Conservation (phyloP, 2,888 invertebrate species). For the Ophion costatus region DNA sequence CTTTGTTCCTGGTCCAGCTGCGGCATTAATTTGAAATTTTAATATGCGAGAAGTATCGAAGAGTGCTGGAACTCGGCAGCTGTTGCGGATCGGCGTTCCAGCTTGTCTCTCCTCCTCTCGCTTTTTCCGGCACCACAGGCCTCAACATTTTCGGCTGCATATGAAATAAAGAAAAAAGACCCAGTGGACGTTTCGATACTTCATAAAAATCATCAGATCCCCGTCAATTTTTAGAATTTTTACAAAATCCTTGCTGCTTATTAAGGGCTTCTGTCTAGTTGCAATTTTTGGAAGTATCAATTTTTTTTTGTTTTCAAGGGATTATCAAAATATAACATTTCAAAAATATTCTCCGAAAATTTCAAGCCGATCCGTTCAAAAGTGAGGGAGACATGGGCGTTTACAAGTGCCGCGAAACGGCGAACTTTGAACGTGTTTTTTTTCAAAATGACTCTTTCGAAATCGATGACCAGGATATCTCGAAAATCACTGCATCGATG, state of each 20-base stretch:
- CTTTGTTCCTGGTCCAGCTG: conserved; percentile 46
- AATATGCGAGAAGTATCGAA: conserved; percentile 60
- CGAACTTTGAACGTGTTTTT: too few relatives aligned
- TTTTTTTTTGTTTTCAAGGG: too few relatives aligned
- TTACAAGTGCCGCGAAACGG: too few relatives aligned
- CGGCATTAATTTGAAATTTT: conserved; percentile 63
- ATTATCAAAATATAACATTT: too few relatives aligned
- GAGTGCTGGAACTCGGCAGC: conserved; percentile 43
- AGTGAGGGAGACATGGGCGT: too few relatives aligned
- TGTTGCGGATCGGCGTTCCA: conserved; percentile 36
- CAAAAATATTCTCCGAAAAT: too few relatives aligned
- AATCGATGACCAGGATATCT: too few relatives aligned
- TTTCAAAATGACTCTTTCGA: too few relatives aligned
- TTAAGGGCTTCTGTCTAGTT: too few relatives aligned
- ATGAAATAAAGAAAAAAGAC: not conserved
- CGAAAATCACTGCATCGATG: too few relatives aligned
- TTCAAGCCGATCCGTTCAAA: too few relatives aligned
- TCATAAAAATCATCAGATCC: not conserved
- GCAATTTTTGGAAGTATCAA: too few relatives aligned
- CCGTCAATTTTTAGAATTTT: not conserved
- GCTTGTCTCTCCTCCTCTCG: not conserved
- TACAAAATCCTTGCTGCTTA: not conserved
- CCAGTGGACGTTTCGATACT: not conserved
- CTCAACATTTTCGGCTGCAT: not conserved
- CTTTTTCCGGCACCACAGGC: conserved; percentile 7